Evolutionary conservation across 2,113 vertebrate species (phyloP), one percentile per base, ranked within the genome.

Genomic region (Furnarius figulus): DNA sequence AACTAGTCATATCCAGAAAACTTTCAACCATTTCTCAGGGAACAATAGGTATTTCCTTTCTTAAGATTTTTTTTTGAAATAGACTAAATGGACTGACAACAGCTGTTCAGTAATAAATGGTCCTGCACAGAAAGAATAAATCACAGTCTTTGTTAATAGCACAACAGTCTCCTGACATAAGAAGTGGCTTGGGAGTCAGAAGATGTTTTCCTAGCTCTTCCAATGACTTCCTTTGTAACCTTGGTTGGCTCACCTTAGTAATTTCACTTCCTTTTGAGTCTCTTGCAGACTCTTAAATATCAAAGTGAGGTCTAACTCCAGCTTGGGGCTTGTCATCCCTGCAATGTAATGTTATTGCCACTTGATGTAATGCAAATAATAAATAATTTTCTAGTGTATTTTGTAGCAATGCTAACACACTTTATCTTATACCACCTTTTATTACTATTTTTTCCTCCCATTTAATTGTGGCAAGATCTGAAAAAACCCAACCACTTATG

Each of bases 1-100:
- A 76, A 89, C 31, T 24, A 53, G 50, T 83, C 50, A 67, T 59
- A 82, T 63, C 31, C 42, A 90, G 81, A 85, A 96, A 87, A 76
- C 28, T 74, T 55, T 73, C 75, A 87, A 83, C 49, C 37, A 37
- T 77, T 95, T 85, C 71, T 81, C 27, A 74, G 19, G 37, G 53
- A 89, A 80, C 33, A 91, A 58, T 8, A 50, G 46, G 55, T 12
- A 39, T 79, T 85, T 65, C 40, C 44, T 87, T 81, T 33, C 55
- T 85, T 70, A 35, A 27, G 30, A 15, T 56, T 66, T 85, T 77
- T 92, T 46, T 52, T 89, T 70, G n/a, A 85, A 33, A 37, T 24
- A 87, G 28, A 50, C 24, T 71, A 44, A 14, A 16, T 72, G 47
- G 50, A 91, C 46, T 81, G 65, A 85, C 24, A 91, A 59, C 21